Conservation (phyloP, 2,888 invertebrate genomes). For the Linhomoeus sp. region DNA sequence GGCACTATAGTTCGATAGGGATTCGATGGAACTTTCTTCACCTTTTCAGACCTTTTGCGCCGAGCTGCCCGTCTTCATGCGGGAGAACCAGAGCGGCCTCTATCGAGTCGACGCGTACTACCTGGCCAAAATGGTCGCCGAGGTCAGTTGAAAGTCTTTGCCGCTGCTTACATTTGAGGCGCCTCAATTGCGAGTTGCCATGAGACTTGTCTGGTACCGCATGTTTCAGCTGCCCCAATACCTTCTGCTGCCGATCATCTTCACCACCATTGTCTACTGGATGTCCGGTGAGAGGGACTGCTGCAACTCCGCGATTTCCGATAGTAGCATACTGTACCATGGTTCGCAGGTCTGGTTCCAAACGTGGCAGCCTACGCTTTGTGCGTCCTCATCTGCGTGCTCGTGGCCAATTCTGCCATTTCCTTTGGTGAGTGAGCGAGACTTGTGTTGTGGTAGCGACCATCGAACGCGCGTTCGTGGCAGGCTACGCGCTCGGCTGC, state of each 20-base stretch:
- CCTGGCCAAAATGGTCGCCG: conserved; percentile 55
- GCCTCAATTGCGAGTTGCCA: too few species aligned
- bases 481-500: conserved; percentile 78
- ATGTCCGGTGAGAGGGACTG: conserved; percentile 61
- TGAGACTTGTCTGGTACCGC: too few species aligned
- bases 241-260: conserved; percentile 57
- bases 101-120: conserved; percentile 78
- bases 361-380: conserved; percentile 37
- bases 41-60: conserved; percentile 55
- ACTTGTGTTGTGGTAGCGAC: too few species aligned
- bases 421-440: conserved; percentile 19
- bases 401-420: conserved; percentile 19
- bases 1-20: too few species aligned
- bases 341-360: conserved; percentile 20
- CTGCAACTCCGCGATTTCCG: background rate
- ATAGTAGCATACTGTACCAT: too few species aligned
- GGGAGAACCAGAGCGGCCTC: conserved; percentile 71
- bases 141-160: too few species aligned
- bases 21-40: background rate
- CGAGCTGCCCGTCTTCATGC: conserved; percentile 65
- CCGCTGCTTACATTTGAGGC: too few species aligned
- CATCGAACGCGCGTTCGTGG: too few species aligned
- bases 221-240: conserved; percentile 53
- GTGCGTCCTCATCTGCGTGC: conserved; percentile 32
- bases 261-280: conserved; percentile 63